Conservation (phyloP, 2,888 invertebrate species). For the Drosophila trichaetosa region DNA sequence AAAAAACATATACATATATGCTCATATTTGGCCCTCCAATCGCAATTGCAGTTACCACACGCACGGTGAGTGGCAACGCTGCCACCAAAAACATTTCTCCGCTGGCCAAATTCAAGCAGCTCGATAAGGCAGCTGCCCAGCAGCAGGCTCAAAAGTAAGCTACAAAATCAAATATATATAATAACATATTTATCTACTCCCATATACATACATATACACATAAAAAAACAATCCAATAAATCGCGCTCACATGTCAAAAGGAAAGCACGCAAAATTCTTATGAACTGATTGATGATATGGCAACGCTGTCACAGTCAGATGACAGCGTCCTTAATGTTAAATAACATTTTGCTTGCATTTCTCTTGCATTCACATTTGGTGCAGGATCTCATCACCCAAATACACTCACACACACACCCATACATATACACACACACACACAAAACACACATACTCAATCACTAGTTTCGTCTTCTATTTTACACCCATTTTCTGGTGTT, state of each 20-base stretch:
- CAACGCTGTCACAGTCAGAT: not conserved
- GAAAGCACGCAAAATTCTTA: conserved; percentile 24
- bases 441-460: conserved; percentile 15
- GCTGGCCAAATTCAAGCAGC: conserved; percentile 95
- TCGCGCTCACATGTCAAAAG: conserved; percentile 7
- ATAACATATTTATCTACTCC: conserved; percentile 8
- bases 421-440: conserved; percentile 20
- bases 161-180: not conserved
- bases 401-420: conserved; percentile 8
- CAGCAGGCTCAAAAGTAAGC: conserved; percentile 91
- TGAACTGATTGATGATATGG: not conserved
- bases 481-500: conserved; percentile 48
- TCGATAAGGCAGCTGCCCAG: conserved; percentile 93
- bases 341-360: conserved; percentile 34
- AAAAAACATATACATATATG: not conserved
- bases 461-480: conserved; percentile 38
- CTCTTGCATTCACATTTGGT: conserved; percentile 36
- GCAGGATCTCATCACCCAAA: conserved; percentile 27
- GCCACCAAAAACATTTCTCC: conserved; percentile 91
- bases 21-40: not conserved
- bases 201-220: conserved; percentile 18
- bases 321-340: not conserved
- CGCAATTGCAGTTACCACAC: conserved; percentile 81
- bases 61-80: conserved; percentile 86
- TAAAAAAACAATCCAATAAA: conserved; percentile 6